Percentiles rank a stretch among this genome's conserved stretches.
Evolutionary conservation across 1,140 invertebrate genomes (phyloP).

Genomic region (Drosophila kepulauana): DNA sequence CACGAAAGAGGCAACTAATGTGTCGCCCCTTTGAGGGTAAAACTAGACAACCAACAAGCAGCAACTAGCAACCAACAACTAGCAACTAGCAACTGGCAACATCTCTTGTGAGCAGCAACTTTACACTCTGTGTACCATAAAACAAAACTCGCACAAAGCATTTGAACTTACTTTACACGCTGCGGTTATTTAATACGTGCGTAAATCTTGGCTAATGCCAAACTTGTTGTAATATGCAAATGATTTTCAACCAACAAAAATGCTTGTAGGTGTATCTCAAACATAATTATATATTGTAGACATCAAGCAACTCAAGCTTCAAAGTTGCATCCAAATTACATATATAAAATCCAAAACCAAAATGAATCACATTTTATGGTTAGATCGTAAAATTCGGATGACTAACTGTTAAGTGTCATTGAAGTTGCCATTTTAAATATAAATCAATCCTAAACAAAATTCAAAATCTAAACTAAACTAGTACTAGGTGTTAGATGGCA

Average conservation of each 20-base stretch:
- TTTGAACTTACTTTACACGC: slow-evolving; percentile 18
- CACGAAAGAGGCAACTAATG: slow-evolving; percentile 46
- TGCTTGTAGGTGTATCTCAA: slow-evolving; percentile 17
- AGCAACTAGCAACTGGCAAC: not conserved
- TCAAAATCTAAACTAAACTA: not conserved
- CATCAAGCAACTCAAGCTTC: not conserved
- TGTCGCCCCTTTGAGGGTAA: slow-evolving; percentile 26
- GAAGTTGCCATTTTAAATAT: not conserved
- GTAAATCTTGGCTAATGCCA: slow-evolving; percentile 28
- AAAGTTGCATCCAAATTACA: not conserved
- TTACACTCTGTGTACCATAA: slow-evolving; percentile 31
- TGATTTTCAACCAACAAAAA: slow-evolving; percentile 8
- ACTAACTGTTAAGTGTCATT: not conserved
- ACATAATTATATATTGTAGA: not conserved
- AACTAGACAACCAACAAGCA: slow-evolving; percentile 16
- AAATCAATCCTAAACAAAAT: not conserved
- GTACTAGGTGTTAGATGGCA: not conserved
- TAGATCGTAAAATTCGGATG: not conserved
- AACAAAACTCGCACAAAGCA: slow-evolving; percentile 21
- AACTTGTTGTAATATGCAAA: slow-evolving; percentile 43
- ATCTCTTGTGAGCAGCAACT: slow-evolving; percentile 35
- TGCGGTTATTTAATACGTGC: slow-evolving; percentile 43
- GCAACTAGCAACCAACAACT: no score
- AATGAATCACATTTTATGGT: not conserved
- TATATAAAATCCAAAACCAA: not conserved